phyloP scores from a whole-genome alignment of 1,140 invertebrate genomes.

The Apis cerana region DNA sequence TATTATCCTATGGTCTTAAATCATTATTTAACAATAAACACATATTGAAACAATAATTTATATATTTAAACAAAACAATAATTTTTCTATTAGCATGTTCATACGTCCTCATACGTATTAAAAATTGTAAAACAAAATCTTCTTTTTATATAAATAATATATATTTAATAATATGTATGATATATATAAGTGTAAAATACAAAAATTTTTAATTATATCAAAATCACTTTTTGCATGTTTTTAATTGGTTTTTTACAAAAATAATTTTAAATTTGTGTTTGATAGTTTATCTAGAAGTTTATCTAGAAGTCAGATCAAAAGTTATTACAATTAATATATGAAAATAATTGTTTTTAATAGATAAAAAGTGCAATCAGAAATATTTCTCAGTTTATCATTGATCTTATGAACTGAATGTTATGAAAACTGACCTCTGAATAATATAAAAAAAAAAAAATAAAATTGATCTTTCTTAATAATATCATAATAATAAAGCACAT shows the following conservation, averaged over 20 bases:
- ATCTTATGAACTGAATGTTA: slow-evolving; percentile 48
- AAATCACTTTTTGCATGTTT: slow-evolving; percentile 1
- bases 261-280: neutral
- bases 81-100: neutral
- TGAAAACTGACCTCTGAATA: slow-evolving; percentile 55
- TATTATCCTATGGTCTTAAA: neutral
- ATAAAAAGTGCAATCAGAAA: slow-evolving; percentile 46
- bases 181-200: neutral
- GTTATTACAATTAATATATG: slow-evolving; percentile 49
- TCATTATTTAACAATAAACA: too few relatives aligned
- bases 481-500: slow-evolving; percentile 24
- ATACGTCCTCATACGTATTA: neutral
- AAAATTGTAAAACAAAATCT: neutral
- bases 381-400: slow-evolving; percentile 55
- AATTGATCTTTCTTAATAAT: slow-evolving; percentile 27
- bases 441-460: slow-evolving; percentile 32
- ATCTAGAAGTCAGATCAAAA: slow-evolving; percentile 41
- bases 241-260: slow-evolving; percentile 1
- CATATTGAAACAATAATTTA: slow-evolving; percentile 8
- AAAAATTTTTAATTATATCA: neutral
- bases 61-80: slow-evolving; percentile 7
- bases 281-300: slow-evolving; percentile 6
- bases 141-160: neutral
- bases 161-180: too few relatives aligned
- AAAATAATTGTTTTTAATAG: slow-evolving; percentile 51